These are phyloP conservation scores for Ectemnius lituratus DNA, from an alignment of 2,888 invertebrate genomes.

Conservation along the genomic window DNA sequence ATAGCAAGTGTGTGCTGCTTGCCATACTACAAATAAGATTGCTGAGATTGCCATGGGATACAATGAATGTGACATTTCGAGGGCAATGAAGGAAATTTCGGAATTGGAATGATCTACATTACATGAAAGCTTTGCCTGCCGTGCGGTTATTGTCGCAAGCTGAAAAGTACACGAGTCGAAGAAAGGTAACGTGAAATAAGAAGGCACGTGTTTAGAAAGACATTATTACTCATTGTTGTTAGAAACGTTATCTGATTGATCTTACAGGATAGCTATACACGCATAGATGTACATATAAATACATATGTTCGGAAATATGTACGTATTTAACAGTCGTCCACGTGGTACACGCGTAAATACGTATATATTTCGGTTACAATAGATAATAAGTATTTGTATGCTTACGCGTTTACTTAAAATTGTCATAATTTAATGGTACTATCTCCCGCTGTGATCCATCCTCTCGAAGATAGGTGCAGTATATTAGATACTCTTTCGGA, in stretches of 20 bases:
- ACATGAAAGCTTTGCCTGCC: slow-evolving; percentile 52
- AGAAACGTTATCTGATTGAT: slow-evolving; percentile 57
- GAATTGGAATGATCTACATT: slow-evolving; percentile 16
- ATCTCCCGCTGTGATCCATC: slow-evolving; percentile 22
- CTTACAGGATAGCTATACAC: slow-evolving; percentile 58
- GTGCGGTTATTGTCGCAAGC: slow-evolving; percentile 20
- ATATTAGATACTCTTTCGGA: slow-evolving; percentile 18
- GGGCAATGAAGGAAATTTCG: slow-evolving; percentile 13
- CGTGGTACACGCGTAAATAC: slow-evolving; percentile 16
- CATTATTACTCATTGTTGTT: slow-evolving; percentile 55
- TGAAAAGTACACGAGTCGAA: slow-evolving; percentile 39
- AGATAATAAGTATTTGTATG: slow-evolving; percentile 41
- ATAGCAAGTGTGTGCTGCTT: no score
- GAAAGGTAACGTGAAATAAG: slow-evolving; percentile 32
- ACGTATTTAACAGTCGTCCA: slow-evolving; percentile 21
- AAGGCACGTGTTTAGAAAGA: slow-evolving; percentile 54
- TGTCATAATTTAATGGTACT: slow-evolving; percentile 41
- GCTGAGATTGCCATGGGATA: slow-evolving; percentile 48
- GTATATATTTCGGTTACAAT: slow-evolving; percentile 41
- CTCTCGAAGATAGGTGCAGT: slow-evolving; percentile 36
- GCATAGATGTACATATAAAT: slow-evolving; percentile 54
- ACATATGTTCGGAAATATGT: slow-evolving; percentile 45
- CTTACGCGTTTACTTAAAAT: slow-evolving; percentile 47
- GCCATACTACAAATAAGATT: no score
- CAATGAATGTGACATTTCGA: slow-evolving; percentile 56